Base-by-base conservation (phyloP, 2,797 vertebrate genomes). In the Taeniopygia guttata region DNA sequence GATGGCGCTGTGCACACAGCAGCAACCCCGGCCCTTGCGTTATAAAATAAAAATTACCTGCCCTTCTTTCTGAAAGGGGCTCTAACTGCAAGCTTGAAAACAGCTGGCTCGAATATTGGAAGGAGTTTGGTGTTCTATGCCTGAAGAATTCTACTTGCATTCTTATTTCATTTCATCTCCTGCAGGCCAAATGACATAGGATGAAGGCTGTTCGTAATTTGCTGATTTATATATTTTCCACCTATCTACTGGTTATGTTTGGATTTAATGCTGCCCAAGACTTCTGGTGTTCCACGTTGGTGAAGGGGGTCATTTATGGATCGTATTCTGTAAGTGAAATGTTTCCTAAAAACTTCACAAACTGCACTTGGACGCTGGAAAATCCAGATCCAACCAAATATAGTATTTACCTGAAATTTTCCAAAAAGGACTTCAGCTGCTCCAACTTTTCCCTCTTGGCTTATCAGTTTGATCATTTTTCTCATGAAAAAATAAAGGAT, bases 171-270 rank as follows among this genome's bases (percentile, higher is more conserved):
- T 98, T 98, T 98, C 97, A 98, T 97, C 98, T 98, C 97, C 97
- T 98, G 97, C 99, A 99, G 99, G 99, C 99, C 99, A 99, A 99
- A 99, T 99, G 99, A 99, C 99, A 99, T 99, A 99, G 99, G 99
- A 99, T 99, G 99, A 99, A 99, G 99, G 99, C 99, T 99, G 98
- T 99, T 99, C 99, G 99, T 99, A 99, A 99, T 98, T 98, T 99
- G 99, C 99, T 99, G 99, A 99, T 99, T 99, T 99, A 99, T 99
- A 99, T 99, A 99, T 99, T 99, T 99, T 99, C 99, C 99, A 99
- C 99, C 99, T 99, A 99, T 99, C 99, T 99, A 97, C 99, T 99
- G 99, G 98, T 99, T 99, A 99, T 99, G 99, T 99, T 99, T 99
- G 99, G 99, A 99, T 99, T 99, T 99, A 99, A 99, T 98, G 98